These are phyloP conservation scores for Holothuria glaberrima DNA, from an alignment of 35 echinoderm and acorn worm species.

Conservation along the genomic window DNA sequence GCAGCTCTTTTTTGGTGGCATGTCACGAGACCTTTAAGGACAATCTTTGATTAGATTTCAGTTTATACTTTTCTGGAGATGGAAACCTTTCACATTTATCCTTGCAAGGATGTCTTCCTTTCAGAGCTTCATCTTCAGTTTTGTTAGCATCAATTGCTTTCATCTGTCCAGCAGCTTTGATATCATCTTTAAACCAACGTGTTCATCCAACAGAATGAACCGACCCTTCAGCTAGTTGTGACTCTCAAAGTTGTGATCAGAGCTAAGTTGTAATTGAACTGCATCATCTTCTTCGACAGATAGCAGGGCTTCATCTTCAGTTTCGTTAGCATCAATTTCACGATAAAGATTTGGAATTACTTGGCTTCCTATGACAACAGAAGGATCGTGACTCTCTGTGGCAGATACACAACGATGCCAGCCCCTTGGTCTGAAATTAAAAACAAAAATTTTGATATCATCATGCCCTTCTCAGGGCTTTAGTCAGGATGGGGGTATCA, in stretches of 20 bases:
- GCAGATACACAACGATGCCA: slow-evolving; percentile 72
- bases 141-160: slow-evolving; percentile 42
- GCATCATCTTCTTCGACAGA: slow-evolving; percentile 21
- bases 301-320: slow-evolving; percentile 30
- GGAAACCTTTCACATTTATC: neutral
- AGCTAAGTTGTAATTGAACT: slow-evolving; percentile 25
- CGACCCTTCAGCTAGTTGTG: neutral
- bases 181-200: slow-evolving; percentile 52
- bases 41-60: too few species aligned
- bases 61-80: neutral
- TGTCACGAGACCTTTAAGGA: too few species aligned
- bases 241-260: slow-evolving; percentile 32
- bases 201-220: neutral
- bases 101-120: neutral
- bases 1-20: too few species aligned
- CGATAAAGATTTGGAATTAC: slow-evolving; percentile 64
- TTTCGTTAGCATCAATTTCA: slow-evolving; percentile 2
- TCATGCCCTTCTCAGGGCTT: too few species aligned
- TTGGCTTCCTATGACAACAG: slow-evolving; percentile 67
- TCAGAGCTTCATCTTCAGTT: neutral
- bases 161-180: neutral
- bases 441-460: neutral
- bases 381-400: slow-evolving; percentile 65
- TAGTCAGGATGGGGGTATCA: too few species aligned
- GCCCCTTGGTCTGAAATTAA: slow-evolving; percentile 74